Percentiles rank a stretch among this genome's conserved stretches.
phyloP scores from a whole-genome alignment of 2,888 invertebrate genomes.

The Colletes collaris region DNA sequence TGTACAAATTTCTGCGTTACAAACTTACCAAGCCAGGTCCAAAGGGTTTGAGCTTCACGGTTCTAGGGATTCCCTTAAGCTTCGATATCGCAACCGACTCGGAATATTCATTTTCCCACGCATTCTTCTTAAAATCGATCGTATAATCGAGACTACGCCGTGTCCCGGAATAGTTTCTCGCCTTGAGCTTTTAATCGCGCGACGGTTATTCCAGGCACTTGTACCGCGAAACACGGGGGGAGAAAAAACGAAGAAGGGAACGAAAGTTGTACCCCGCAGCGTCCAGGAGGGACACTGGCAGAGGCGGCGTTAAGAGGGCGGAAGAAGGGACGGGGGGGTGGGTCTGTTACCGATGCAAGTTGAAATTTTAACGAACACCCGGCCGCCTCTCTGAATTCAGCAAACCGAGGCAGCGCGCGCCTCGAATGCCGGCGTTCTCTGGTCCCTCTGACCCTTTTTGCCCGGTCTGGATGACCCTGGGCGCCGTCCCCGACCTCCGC shows the following conservation, averaged over 20 bases:
- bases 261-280: constrained; percentile 10
- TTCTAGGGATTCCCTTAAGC: too few species aligned
- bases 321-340: not conserved
- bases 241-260: not conserved
- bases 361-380: constrained; percentile 69
- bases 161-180: constrained; percentile 20
- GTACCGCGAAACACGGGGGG: not conserved
- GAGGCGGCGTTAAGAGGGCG: not conserved
- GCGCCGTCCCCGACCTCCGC: not conserved
- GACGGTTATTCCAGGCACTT: constrained; percentile 54
- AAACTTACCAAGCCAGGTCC: too few species aligned
- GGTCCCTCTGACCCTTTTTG: constrained; percentile 12
- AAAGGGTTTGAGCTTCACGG: too few species aligned
- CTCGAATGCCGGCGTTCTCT: constrained; percentile 27
- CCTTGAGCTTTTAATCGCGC: constrained; percentile 53
- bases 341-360: constrained; percentile 63
- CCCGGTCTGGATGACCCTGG: constrained; percentile 33
- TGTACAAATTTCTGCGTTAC: too few species aligned
- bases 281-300: not conserved
- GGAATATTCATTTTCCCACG: too few species aligned
- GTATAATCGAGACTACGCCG: too few species aligned
- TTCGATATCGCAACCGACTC: too few species aligned
- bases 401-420: constrained; percentile 22
- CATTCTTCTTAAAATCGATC: too few species aligned
- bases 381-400: constrained; percentile 50